Evolutionary conservation across 2,888 invertebrate genomes (phyloP), one percentile per base, ranked within the genome.

Genomic region (Lasioglossum leucozonium): DNA sequence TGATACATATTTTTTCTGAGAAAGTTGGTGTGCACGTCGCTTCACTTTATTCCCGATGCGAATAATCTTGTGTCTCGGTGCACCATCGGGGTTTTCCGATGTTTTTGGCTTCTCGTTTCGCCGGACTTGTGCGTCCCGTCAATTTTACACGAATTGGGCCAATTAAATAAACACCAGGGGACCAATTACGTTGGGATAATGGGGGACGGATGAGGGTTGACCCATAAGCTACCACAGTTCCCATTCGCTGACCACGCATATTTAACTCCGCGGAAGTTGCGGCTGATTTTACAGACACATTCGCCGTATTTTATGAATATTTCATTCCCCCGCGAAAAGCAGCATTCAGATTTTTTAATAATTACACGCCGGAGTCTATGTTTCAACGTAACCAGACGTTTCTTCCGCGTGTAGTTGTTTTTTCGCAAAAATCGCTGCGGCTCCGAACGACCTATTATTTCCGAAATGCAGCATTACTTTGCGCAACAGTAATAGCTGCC

Each of bases 151-250:
- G 18, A 62, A 62, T 30, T 62, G 62, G 62, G 6, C 62, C 62
- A 62, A 62, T 62, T 62, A 62, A 30, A 62, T 62, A 62, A 62
- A 62, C 62, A 30, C 62, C 62, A 30, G 62, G 30, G 30, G 62
- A 30, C 62, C 62, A 62, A 62, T 62, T 62, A 62, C 62, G 30
- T 62, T 30, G 62, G 30, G 62, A 62, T 62, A 30, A 62, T 62
- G 30, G 62, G 30, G 30, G 62, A 62, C 62, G 62, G 62, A 62
- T 62, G 62, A 62, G 30, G 62, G 62, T 62, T 62, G 30, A 62
- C 62, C 62, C 18, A 62, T 62, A 62, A 62, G 62, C 62, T 62
- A 30, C 62, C 62, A 30, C 62, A 30, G 62, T 62, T 62, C 62
- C 30, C 62, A 62, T 62, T 30, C 62, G 30, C 30, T 62, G 62